These are phyloP conservation scores for Etheostoma spectabile DNA, from an alignment of 2,113 vertebrate genomes.

Conservation along the genomic window DNA sequence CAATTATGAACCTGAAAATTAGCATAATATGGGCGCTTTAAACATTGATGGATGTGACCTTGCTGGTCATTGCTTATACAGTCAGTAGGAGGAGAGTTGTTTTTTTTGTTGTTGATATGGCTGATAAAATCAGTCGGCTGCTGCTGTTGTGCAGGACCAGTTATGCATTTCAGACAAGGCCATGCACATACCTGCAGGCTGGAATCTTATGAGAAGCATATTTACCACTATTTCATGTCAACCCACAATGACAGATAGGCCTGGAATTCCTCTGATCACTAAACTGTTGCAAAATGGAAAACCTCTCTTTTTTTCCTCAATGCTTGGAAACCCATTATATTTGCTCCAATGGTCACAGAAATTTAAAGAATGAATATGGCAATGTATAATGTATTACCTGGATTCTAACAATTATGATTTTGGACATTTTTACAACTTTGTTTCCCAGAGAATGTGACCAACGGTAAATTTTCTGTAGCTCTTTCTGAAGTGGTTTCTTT, in stretches of 20 bases:
- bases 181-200: slow-evolving; percentile 80
- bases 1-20: too few relatives aligned
- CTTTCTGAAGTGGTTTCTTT: too few relatives aligned
- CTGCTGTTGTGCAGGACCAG: slow-evolving; percentile 48
- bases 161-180: slow-evolving; percentile 77
- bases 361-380: slow-evolving; percentile 27
- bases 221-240: slow-evolving; percentile 81
- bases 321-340: slow-evolving; percentile 56
- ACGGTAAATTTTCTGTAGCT: background rate
- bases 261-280: slow-evolving; percentile 83
- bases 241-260: slow-evolving; percentile 78
- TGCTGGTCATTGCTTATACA: slow-evolving; percentile 36
- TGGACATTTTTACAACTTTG: background rate
- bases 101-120: slow-evolving; percentile 70
- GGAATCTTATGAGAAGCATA: slow-evolving; percentile 84
- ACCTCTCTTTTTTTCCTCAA: slow-evolving; percentile 2
- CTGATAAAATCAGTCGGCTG: slow-evolving; percentile 72
- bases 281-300: slow-evolving; percentile 70
- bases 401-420: background rate
- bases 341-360: slow-evolving; percentile 39
- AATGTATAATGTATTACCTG: background rate
- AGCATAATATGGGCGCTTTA: too few relatives aligned
- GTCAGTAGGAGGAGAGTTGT: slow-evolving; percentile 41
- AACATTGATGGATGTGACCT: slow-evolving; percentile 38
- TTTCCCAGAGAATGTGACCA: background rate